Evolutionary conservation across 2,888 invertebrate species (phyloP).

Genomic region (Ecdyonurus torrentis): DNA sequence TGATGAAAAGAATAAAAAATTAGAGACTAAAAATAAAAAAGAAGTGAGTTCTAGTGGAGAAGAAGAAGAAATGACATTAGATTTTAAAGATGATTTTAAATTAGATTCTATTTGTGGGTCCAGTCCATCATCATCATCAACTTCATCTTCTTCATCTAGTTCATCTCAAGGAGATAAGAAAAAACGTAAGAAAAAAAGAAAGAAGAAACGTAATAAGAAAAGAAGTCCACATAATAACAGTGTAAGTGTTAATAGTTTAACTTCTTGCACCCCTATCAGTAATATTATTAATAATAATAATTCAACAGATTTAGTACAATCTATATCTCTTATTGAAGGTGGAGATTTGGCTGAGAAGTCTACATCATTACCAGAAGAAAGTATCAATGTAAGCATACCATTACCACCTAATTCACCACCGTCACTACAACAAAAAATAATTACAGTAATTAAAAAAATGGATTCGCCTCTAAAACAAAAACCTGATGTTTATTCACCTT

Average conservation of each 20-base stretch:
- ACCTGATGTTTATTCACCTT: background rate
- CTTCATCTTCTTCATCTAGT: background rate
- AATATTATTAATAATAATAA: background rate
- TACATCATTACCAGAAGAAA: too few relatives aligned
- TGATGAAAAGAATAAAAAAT: too few relatives aligned
- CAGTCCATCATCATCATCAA: too few relatives aligned
- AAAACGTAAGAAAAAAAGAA: background rate
- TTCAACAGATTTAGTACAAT: background rate
- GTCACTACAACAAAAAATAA: background rate
- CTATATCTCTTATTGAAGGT: background rate
- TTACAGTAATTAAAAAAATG: background rate
- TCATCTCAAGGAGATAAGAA: background rate
- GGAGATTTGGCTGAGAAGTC: too few relatives aligned
- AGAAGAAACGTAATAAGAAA: slow-evolving; percentile 2
- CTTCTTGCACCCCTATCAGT: too few relatives aligned
- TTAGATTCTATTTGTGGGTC: too few relatives aligned
- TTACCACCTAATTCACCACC: background rate
- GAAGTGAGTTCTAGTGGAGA: too few relatives aligned
- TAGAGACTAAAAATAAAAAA: too few relatives aligned
- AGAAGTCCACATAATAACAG: background rate
- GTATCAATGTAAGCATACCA: background rate
- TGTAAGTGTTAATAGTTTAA: background rate
- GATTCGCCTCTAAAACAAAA: too few relatives aligned
- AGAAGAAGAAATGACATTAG: too few relatives aligned
- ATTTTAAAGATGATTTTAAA: too few relatives aligned